Percentiles rank a stretch among this genome's conserved stretches.
phyloP scores from a whole-genome alignment of 2,888 invertebrate genomes.

The Harmothoe impar region DNA sequence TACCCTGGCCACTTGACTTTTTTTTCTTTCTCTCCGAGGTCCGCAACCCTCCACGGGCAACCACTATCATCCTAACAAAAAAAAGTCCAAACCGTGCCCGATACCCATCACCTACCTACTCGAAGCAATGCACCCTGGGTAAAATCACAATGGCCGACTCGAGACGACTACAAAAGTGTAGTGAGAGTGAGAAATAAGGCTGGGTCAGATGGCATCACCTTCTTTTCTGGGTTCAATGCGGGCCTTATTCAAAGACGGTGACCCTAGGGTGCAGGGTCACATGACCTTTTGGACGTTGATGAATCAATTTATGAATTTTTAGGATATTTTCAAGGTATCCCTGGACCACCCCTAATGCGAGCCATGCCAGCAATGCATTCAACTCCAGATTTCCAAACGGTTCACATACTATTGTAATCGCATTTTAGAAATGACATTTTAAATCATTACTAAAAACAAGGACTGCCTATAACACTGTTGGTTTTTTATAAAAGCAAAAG shows the following conservation, averaged over 20 bases:
- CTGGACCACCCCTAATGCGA: neutral
- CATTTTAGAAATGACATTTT: too few species aligned
- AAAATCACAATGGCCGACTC: neutral
- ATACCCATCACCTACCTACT: conserved; percentile 45
- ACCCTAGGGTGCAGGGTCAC: neutral
- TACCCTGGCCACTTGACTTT: conserved; percentile 33
- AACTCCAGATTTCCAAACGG: too few species aligned
- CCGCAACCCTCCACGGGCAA: neutral
- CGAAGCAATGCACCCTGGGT: neutral
- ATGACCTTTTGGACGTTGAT: conserved; percentile 48
- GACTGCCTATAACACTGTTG: too few species aligned
- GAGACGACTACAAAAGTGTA: neutral
- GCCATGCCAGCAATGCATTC: neutral
- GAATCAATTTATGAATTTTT: conserved; percentile 32
- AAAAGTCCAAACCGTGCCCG: neutral
- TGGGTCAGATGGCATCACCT: conserved; percentile 26
- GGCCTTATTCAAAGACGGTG: neutral
- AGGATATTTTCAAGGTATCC: neutral
- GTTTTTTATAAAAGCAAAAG: too few species aligned
- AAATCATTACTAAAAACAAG: too few species aligned
- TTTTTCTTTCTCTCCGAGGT: neutral
- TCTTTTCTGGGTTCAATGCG: neutral
- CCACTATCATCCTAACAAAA: neutral
- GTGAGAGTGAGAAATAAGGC: conserved; percentile 1
- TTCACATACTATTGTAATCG: too few species aligned